Conservation (phyloP, 1,140 invertebrate genomes). For the Atta cephalotes region DNA sequence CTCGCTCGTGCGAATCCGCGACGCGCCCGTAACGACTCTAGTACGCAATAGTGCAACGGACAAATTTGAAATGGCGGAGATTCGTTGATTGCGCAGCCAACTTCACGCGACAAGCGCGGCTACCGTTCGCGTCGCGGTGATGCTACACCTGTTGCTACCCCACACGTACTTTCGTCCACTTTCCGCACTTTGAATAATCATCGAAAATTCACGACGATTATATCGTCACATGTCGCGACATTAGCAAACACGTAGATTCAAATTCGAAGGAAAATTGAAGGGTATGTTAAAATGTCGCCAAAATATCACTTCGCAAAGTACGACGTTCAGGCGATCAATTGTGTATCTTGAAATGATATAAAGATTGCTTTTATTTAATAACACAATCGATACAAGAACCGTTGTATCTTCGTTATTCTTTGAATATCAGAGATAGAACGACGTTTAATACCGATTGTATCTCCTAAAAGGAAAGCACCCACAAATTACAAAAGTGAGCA, state of each 20-base stretch:
- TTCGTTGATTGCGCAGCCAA: background rate
- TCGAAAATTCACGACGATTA: background rate
- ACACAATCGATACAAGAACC: too few species aligned
- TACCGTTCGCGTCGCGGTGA: too few species aligned
- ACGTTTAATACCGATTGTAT: too few species aligned
- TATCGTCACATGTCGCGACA: background rate
- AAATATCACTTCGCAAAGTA: background rate
- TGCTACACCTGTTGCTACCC: slow-evolving; percentile 8
- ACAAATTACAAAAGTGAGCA: too few species aligned
- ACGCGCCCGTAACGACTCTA: background rate
- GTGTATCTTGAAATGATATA: too few species aligned
- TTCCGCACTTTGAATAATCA: background rate
- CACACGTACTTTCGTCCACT: background rate
- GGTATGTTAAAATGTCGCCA: background rate
- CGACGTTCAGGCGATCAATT: too few species aligned
- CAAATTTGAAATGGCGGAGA: slow-evolving; percentile 4
- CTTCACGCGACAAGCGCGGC: background rate
- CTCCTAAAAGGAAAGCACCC: too few species aligned
- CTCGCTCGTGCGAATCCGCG: background rate
- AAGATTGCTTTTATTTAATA: too few species aligned
- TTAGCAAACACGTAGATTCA: background rate
- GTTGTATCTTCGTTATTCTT: too few species aligned
- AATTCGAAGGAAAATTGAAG: background rate
- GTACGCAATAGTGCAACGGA: background rate
- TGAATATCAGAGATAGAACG: too few species aligned